Conservation (phyloP, 2,113 vertebrate species). For the Poeciliopsis retropinna region DNA sequence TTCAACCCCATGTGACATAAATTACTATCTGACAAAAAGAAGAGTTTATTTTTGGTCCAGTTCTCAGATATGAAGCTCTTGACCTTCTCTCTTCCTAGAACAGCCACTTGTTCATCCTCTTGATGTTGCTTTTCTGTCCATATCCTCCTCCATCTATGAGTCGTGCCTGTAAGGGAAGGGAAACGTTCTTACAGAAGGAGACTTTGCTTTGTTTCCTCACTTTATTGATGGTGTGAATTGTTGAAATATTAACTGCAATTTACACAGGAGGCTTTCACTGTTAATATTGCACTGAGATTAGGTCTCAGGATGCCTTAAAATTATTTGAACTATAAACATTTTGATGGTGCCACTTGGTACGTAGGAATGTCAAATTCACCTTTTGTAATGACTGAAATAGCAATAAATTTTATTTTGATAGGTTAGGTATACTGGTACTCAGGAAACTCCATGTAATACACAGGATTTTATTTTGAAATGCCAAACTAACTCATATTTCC, state of each 20-base stretch:
- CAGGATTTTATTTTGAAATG: too few relatives aligned
- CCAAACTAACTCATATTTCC: too few relatives aligned
- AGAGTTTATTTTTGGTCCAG: constrained; percentile 2
- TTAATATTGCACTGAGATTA: constrained; percentile 11
- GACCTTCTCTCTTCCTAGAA: constrained; percentile 50
- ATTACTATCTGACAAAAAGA: background rate
- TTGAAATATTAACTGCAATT: constrained; percentile 21
- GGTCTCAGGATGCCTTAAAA: constrained; percentile 16
- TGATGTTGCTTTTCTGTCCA: constrained; percentile 16
- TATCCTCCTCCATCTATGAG: constrained; percentile 57
- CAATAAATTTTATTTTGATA: background rate
- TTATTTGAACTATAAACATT: constrained; percentile 9
- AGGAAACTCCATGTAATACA: too few relatives aligned
- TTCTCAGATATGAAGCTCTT: constrained; percentile 26
- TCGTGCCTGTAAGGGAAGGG: constrained; percentile 6
- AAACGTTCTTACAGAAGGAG: constrained; percentile 62
- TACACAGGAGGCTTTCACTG: constrained; percentile 10
- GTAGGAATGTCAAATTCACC: background rate
- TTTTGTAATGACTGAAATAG: background rate
- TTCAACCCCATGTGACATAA: too few relatives aligned
- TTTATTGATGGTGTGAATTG: constrained; percentile 38
- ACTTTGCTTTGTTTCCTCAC: constrained; percentile 63
- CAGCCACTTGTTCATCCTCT: constrained; percentile 39
- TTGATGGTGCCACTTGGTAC: background rate
- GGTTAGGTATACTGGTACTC: too few relatives aligned